Evolutionary conservation across 2,888 invertebrate species (phyloP), one percentile per base, ranked within the genome.

Genomic region (Pammene aurita): DNA sequence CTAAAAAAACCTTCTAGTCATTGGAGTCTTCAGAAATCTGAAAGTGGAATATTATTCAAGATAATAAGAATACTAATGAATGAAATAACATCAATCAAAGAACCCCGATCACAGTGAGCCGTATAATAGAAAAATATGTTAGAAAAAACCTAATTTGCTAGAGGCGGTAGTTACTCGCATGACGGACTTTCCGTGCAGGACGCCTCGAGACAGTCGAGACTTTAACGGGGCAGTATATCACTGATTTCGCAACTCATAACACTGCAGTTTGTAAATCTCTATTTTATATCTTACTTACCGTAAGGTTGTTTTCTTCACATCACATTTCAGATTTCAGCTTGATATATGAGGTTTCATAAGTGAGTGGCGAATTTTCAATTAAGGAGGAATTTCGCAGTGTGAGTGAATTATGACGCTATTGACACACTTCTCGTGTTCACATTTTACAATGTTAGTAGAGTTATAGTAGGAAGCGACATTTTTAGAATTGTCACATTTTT

Each of bases 131-230:
- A 75, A 73, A 74, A 74, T 73, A 73, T 72, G 72, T 72, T 63
- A 48, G 48, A 52, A 56, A 70, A 72, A 77, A 75, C 73, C 72
- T 66, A 73, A 75, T 76, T 74, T 75, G 73, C 72, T 72, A 74
- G 73, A 71, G 60, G 54, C 62, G 56, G 66, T 75, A 52, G 75
- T 76, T 77, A 76, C 67, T 48, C 76, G 77, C 77, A 75, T 77
- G 77, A 75, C 73, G 61, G 71, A 69, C 56, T 69, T 70, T 67
- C 71, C 56, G 61, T 70, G 57, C 46, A 58, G 55, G 48, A n/a
- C 18, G 62, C 61, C 26, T 26, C 26, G n/a, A 26, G 26, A 26
- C 26, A 26, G 67, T 61, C 57, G 41, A 60, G 62, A 64, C 46
- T 73, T 58, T 57, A 63, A 57, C 44, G 63, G 68, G 42, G 63